Conservation (phyloP, 1,140 invertebrate genomes). For the Aphelenchoides fujianensis region DNA sequence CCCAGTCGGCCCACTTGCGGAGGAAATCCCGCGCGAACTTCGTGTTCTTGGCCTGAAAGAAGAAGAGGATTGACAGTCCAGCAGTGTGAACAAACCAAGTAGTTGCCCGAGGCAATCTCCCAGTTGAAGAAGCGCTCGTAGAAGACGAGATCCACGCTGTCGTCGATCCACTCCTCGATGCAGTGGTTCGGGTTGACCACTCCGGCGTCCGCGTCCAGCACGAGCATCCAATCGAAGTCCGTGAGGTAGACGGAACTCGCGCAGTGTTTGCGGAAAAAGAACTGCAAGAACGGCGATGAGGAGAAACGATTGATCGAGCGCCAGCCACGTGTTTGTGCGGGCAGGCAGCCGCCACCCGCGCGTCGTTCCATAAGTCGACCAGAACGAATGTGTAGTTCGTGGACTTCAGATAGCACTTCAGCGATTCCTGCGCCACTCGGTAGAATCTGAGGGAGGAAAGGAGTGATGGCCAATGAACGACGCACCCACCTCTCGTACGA, state of each 20-base stretch:
- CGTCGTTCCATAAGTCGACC: slow-evolving; percentile 55
- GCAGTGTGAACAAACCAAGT: no score
- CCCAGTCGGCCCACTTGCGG: slow-evolving; percentile 50
- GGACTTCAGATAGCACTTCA: slow-evolving; percentile 56
- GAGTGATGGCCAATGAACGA: no score
- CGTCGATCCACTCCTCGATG: slow-evolving; percentile 56
- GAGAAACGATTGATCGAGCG: slow-evolving; percentile 5
- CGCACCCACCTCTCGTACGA: not conserved
- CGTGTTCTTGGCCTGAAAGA: no score
- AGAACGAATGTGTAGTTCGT: slow-evolving; percentile 54
- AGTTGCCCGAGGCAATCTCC: slow-evolving; percentile 55
- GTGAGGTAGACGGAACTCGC: slow-evolving; percentile 58
- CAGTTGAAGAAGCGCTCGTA: slow-evolving; percentile 59
- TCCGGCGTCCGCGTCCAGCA: slow-evolving; percentile 57
- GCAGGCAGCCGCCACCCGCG: slow-evolving; percentile 37
- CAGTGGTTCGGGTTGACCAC: slow-evolving; percentile 57
- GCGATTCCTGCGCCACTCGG: slow-evolving; percentile 53
- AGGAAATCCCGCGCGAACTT: slow-evolving; percentile 48
- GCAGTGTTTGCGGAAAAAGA: slow-evolving; percentile 61
- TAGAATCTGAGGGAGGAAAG: slow-evolving; percentile 51
- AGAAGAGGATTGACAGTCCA: no score
- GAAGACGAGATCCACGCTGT: slow-evolving; percentile 51
- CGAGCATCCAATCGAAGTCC: slow-evolving; percentile 55
- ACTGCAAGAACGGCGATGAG: slow-evolving; percentile 48
- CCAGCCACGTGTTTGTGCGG: slow-evolving; percentile 59